phyloP scores from a whole-genome alignment of 2,113 vertebrate genomes.

The Butorides virescens region DNA sequence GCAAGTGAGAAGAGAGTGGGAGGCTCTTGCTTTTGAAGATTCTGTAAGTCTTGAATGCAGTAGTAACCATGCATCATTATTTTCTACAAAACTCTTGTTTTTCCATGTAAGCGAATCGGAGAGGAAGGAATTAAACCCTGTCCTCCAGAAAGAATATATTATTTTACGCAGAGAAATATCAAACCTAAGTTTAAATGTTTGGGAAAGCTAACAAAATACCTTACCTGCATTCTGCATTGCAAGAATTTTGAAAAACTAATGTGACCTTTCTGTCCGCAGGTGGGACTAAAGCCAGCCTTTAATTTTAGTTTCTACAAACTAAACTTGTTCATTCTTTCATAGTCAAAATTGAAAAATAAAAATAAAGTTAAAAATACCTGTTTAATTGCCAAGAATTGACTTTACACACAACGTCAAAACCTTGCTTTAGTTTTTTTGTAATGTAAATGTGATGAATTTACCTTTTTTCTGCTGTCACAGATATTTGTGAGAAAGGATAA shows the following conservation, averaged over 20 bases:
- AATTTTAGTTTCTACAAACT: not conserved
- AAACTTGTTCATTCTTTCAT: not conserved
- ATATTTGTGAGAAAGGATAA: not conserved
- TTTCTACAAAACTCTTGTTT: not conserved
- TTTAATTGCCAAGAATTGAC: not conserved
- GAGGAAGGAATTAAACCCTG: not conserved
- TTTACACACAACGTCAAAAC: not conserved
- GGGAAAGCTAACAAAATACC: not conserved
- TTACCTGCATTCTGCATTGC: not conserved
- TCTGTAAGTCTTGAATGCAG: not conserved
- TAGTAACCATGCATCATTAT: not conserved
- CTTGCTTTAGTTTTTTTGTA: not conserved
- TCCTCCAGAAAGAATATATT: not conserved
- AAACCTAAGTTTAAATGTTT: not conserved
- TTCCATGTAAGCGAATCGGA: not conserved
- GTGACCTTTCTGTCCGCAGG: not conserved
- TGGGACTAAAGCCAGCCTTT: not conserved
- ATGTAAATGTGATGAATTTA: not conserved
- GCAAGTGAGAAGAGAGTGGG: not conserved
- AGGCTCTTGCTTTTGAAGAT: not conserved
- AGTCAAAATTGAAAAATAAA: not conserved
- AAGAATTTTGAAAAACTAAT: not conserved
- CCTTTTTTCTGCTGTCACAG: not conserved
- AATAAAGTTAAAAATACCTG: not conserved
- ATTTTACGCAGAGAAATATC: not conserved